Conservation (phyloP, 2,113 vertebrate species). For the Microtus pennsylvanicus region DNA sequence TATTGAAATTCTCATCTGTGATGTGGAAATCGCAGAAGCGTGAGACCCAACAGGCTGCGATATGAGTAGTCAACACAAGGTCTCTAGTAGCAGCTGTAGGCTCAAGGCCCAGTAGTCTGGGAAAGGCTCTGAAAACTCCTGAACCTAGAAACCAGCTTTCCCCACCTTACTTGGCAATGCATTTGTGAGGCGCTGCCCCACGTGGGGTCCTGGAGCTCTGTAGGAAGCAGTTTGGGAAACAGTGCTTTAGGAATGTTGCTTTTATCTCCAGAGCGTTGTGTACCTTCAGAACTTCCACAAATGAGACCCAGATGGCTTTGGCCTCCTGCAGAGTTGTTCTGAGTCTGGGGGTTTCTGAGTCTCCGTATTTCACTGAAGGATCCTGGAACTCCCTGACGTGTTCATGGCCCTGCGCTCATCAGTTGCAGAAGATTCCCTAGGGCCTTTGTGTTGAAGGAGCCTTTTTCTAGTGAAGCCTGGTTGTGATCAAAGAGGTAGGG, state of each 20-base stretch:
- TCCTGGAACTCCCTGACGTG: background rate
- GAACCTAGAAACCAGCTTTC: background rate
- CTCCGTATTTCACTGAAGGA: background rate
- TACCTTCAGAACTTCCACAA: slow-evolving; percentile 50
- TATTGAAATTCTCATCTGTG: background rate
- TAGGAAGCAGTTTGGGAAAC: background rate
- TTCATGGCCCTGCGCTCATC: background rate
- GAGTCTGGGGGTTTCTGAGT: background rate
- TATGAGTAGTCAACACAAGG: background rate
- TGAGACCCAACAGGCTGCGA: background rate
- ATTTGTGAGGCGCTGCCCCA: background rate
- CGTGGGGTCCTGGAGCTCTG: background rate
- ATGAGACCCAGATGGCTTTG: slow-evolving; percentile 24
- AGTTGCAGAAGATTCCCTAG: no score
- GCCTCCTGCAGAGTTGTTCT: background rate
- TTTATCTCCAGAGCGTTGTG: slow-evolving; percentile 19
- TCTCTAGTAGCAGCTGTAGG: background rate
- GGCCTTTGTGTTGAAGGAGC: background rate
- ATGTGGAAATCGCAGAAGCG: slow-evolving; percentile 2
- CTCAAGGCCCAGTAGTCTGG: background rate
- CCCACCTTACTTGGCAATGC: background rate
- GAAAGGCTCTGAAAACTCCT: slow-evolving; percentile 14
- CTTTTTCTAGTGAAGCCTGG: background rate
- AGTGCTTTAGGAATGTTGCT: background rate
- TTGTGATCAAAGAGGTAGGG: background rate